Conservation (phyloP, 1,140 invertebrate genomes). For the Yoshiicerus persimilis region DNA sequence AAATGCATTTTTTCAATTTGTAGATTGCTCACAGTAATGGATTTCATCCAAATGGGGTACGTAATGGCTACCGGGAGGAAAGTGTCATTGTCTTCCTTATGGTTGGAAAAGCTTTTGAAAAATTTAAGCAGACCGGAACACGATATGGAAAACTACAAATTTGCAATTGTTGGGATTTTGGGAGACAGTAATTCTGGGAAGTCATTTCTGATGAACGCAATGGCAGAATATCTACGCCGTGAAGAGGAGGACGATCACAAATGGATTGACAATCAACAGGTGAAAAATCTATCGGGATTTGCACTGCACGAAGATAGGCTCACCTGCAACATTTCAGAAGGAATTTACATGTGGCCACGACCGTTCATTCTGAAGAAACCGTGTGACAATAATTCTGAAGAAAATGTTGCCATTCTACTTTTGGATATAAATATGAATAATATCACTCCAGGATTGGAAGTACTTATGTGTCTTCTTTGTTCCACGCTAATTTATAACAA, state of each 20-base stretch:
- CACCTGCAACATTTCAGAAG: background rate
- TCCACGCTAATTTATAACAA: background rate
- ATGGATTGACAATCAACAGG: background rate
- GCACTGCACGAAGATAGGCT: background rate
- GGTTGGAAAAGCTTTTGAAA: too few species aligned
- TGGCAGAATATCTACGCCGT: background rate
- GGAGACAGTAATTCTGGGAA: background rate
- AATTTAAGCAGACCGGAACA: background rate
- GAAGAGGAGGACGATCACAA: background rate
- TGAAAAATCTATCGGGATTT: background rate
- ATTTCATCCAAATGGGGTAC: background rate
- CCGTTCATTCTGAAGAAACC: background rate
- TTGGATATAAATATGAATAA: background rate
- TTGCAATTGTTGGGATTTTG: background rate
- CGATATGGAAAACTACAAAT: background rate
- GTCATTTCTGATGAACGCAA: background rate
- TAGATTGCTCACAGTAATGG: background rate
- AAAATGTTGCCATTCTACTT: background rate
- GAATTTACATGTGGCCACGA: background rate
- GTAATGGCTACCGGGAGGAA: too few species aligned
- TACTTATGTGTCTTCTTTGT: background rate
- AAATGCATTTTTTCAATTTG: background rate
- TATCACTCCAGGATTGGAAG: background rate
- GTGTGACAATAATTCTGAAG: background rate
- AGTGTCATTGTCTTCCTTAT: background rate